phyloP scores from a whole-genome alignment of 2,113 vertebrate genomes.

The Mixornis gularis region DNA sequence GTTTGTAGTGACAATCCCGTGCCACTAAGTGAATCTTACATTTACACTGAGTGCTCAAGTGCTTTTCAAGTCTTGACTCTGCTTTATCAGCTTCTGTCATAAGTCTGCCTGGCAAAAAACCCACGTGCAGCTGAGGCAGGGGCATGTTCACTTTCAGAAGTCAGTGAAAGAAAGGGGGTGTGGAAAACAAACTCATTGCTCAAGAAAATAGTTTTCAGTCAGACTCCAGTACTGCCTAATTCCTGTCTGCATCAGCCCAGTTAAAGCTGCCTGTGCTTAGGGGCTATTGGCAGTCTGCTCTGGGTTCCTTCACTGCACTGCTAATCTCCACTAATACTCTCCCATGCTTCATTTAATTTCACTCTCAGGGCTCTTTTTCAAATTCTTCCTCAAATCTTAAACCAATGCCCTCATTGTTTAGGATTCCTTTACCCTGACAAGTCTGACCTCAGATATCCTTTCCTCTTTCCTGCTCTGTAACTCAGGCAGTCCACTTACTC shows the following conservation, averaged over 20 bases:
- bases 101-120: not conserved
- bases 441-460: constrained; percentile 78
- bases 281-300: constrained; percentile 55
- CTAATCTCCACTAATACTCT: constrained; percentile 68
- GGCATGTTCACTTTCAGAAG: constrained; percentile 15
- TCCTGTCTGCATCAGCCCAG: constrained; percentile 39
- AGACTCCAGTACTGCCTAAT: not conserved
- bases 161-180: not conserved
- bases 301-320: constrained; percentile 50
- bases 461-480: constrained; percentile 75
- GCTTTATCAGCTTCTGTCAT: not conserved
- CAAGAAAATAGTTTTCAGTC: constrained; percentile 37
- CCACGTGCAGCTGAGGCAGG: not conserved
- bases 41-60: not conserved
- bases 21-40: not conserved
- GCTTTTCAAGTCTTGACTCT: not conserved
- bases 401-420: constrained; percentile 78
- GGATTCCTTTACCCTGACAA: constrained; percentile 78
- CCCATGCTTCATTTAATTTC: constrained; percentile 74
- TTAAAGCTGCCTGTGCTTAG: constrained; percentile 53
- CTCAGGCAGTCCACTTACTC: constrained; percentile 68
- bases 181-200: constrained; percentile 1
- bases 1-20: rapidly evolving
- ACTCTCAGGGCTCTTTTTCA: constrained; percentile 56
- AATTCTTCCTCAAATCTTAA: constrained; percentile 65